Evolutionary conservation across 2,888 invertebrate species (phyloP), one percentile per base, ranked within the genome.

Genomic region (Coelogynopora nodosa): DNA sequence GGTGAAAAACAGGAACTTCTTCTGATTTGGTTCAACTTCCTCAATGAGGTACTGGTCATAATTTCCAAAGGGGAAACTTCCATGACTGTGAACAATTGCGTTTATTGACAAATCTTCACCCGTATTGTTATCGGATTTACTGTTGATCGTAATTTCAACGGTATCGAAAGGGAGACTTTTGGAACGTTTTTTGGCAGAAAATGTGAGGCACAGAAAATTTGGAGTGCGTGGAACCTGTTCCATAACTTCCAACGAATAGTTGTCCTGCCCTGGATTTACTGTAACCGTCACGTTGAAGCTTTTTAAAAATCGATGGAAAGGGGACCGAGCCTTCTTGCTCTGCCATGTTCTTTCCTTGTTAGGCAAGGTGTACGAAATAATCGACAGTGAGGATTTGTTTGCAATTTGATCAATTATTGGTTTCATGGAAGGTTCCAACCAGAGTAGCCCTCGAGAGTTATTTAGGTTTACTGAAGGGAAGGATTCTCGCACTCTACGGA

Each of bases 221-320:
- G 26, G 18, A 1, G 23, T 67, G n/a, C 74, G 85, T 5, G 85
- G 85, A 67, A 85, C 67, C 67, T 85, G 85, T 67, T 85, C 85
- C 27, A 67, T 67, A 1, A 67, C 85, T 13, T n/a, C 74, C 26
- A 85, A 18, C 13, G 67, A 0, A 30, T 85, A 85, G 30, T 85
- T 67, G 67, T 26, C 2, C 26, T 29, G 26, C 10, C 26, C 67
- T 0, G 85, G 85, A 26, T 28, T 27, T n/a, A 85, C 49, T 18
- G 26, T 85, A 23, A 85, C 67, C 5, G 28, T 5, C 1, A 85
- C 85, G 31, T 27, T 85, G 27, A 67, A 67, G n/a, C 67, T 85
- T 0, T 28, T 18, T 0, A 85, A 26, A 82, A 85, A 30, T 67
- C 27, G 26, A 85, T 85, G 49, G 49, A 85, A 85, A 30, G 85